phyloP scores from a whole-genome alignment of 2,888 invertebrate species.

The Athrips mouffetella region DNA sequence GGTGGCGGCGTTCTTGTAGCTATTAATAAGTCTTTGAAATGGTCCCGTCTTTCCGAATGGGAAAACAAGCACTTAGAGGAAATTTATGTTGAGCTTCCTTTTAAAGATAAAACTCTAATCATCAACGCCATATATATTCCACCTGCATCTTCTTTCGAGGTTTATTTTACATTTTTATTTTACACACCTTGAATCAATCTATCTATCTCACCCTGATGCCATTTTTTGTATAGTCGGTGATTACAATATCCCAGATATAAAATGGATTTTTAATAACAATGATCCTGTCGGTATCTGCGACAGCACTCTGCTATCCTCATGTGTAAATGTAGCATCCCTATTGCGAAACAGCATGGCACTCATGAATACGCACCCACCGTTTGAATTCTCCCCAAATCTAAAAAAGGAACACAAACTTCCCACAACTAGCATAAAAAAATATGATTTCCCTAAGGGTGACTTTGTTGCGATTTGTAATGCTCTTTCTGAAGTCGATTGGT shows the following conservation, averaged over 20 bases:
- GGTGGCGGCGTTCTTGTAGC: constrained; percentile 3
- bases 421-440: too few species aligned
- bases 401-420: too few species aligned
- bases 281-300: too few species aligned
- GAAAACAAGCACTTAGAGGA: neutral
- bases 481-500: too few species aligned
- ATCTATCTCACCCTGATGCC: too few species aligned
- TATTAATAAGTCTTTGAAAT: neutral
- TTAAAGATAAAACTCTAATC: neutral
- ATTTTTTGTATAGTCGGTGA: too few species aligned
- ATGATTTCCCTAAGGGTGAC: too few species aligned
- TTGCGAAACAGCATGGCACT: neutral
- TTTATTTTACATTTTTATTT: neutral
- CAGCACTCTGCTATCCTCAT: too few species aligned
- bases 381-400: neutral
- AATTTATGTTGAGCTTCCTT: neutral
- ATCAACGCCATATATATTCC: neutral
- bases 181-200: too few species aligned
- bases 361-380: neutral
- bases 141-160: neutral
- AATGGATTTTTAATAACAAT: too few species aligned
- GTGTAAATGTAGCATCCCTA: neutral
- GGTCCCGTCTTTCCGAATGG: neutral
- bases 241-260: too few species aligned
- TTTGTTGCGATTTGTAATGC: too few species aligned